A percentile compares a stretch with the other conserved stretches of the same genome.
Conservation (phyloP, 2,797 vertebrate genomes). For the Galago senegalensis region DNA sequence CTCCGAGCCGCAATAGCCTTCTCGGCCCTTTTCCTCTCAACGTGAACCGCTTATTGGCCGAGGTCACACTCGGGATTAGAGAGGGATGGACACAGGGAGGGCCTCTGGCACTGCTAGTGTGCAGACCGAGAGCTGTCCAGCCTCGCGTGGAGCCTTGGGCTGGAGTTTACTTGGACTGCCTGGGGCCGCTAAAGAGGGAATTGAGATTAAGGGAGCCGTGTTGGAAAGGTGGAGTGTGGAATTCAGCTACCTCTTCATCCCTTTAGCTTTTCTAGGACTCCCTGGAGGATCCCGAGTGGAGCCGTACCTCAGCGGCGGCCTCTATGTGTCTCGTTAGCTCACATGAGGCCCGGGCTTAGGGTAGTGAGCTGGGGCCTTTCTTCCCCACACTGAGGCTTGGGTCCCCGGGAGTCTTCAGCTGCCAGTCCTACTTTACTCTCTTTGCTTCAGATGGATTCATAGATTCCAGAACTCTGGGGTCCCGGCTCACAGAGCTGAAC, state of each 20-base stretch:
- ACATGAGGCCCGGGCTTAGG: background rate
- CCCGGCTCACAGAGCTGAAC: slow-evolving; percentile 1
- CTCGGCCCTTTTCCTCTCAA: background rate
- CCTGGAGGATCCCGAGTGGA: background rate
- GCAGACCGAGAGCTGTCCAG: slow-evolving; percentile 78
- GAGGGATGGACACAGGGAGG: slow-evolving; percentile 25
- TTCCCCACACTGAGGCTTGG: background rate
- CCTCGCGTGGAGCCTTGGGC: background rate
- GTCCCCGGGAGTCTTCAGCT: background rate
- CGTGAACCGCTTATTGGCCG: background rate
- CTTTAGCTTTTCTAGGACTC: slow-evolving; percentile 5
- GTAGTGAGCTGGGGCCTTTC: background rate
- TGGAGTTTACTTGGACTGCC: background rate
- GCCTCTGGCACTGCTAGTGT: background rate
- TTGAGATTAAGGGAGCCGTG: slow-evolving; percentile 20
- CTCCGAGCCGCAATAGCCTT: background rate
- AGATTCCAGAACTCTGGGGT: slow-evolving; percentile 15
- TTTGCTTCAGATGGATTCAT: background rate
- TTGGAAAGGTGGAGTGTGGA: background rate
- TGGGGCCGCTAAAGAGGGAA: background rate
- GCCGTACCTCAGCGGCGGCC: background rate
- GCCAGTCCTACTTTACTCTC: background rate
- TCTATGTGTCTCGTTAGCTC: background rate
- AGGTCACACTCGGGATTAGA: background rate
- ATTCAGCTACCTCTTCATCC: background rate